Base-by-base conservation (phyloP, 2,113 vertebrate genomes). In the Peromyscus maniculatus region DNA sequence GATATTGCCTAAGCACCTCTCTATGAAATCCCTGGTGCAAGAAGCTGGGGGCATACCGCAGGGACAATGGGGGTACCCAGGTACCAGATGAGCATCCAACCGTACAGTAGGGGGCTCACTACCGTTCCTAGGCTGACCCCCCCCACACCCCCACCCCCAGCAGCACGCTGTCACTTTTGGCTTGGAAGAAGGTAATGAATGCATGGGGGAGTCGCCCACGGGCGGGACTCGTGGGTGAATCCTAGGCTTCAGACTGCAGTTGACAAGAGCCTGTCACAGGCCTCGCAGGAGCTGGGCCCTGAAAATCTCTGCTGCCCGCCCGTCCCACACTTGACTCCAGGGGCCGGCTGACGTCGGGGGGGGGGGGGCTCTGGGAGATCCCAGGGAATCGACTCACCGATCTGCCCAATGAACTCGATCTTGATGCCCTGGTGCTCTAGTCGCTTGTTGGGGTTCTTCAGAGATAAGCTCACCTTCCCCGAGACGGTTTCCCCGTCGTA, bases 351-450 rank as follows among this genome's bases (percentile, higher is more conserved):
- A 49, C 8, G 39, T 33, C 75, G 21, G 16, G 43, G 3, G 43
- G 12, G 21, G 43, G 43, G 43, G 12, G 21, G 7, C 33, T 77
- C 24, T 49, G 55, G 86, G 17, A 64, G 55, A 16, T 46, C 46
- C 16, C 13, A 28, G 64, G 39, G 52, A 69, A 49, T n/a, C 19
- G 36, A 96, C 99, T 98, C 98, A 99, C 99, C 99, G 95, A 99
- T 99, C 98, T 99, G 99, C 21, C 99, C 99, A 59, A 99, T 99
- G 98, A 99, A 99, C 86, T 99, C 99, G 91, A 99, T 99, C 97
- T 99, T 99, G 98, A 99, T 99, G 78, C 99, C 99, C 89, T 99
- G 99, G 97, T 99, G 99, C 98, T 99, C 99, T 95, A 99, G 99
- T 87, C 99, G 99, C 98, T 99, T 99, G 75, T 99, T 99, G 22